A percentile compares a stretch with the other conserved stretches of the same genome.
Conservation (phyloP, 2,113 vertebrate genomes). For the Dinomys branickii region DNA sequence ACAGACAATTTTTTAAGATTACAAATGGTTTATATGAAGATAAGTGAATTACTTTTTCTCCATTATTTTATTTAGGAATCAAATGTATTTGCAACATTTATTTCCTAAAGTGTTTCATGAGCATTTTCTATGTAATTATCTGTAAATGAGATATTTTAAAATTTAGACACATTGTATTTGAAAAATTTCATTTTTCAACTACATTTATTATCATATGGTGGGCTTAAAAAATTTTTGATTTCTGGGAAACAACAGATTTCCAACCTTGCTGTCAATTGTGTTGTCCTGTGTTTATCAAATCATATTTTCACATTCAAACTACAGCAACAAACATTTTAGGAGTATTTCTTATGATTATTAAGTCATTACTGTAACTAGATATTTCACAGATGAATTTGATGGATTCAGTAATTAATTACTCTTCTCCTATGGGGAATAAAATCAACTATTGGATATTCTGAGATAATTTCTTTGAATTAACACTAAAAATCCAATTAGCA, state of each 20-base stretch:
- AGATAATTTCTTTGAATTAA: conserved; percentile 60
- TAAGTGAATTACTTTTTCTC: not conserved
- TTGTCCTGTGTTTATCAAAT: not conserved
- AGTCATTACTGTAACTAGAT: conserved; percentile 5
- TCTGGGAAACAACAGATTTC: not conserved
- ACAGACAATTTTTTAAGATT: not conserved
- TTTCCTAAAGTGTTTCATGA: not conserved
- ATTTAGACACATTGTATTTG: not conserved
- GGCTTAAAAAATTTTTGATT: not conserved
- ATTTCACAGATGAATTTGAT: conserved; percentile 28
- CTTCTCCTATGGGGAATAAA: conserved; percentile 38
- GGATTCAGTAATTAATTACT: conserved; percentile 21
- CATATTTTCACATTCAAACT: conserved; percentile 10
- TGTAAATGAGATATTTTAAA: too few species aligned
- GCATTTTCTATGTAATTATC: not conserved
- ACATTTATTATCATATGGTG: not conserved
- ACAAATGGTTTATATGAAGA: not conserved
- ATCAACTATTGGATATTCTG: conserved; percentile 35
- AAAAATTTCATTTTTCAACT: not conserved
- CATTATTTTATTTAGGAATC: not conserved
- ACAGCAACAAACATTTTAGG: not conserved
- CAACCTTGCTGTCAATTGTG: not conserved
- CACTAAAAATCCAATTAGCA: conserved; percentile 67
- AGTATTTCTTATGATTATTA: conserved; percentile 8
- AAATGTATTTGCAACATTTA: not conserved